Percentiles rank a stretch among this genome's conserved stretches.
Evolutionary conservation across 2,113 vertebrate genomes (phyloP).

Genomic region (Orcinus orca): DNA sequence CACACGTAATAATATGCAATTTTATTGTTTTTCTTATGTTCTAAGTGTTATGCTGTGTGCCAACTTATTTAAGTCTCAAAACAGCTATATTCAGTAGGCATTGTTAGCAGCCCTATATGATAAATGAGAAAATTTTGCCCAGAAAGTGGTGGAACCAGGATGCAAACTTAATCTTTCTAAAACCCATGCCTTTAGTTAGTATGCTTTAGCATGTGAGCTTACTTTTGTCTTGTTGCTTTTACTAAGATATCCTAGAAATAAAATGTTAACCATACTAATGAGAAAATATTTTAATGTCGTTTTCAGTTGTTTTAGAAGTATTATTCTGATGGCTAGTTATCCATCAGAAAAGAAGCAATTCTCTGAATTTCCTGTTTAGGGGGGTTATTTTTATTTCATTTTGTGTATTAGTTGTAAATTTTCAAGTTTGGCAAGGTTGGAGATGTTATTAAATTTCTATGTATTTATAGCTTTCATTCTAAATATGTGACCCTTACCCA

Average conservation of each 20-base stretch:
- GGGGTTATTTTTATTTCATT: neutral
- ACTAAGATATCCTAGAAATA: neutral
- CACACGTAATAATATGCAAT: neutral
- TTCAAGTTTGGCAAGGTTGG: neutral
- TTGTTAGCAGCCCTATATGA: neutral
- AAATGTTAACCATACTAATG: neutral
- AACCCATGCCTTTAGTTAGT: neutral
- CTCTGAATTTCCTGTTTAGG: neutral
- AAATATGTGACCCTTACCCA: neutral
- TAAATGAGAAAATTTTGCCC: neutral
- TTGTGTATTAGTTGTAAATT: neutral
- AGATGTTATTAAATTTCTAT: neutral
- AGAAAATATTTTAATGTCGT: neutral
- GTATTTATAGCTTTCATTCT: neutral
- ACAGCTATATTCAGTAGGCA: neutral
- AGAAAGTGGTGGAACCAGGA: neutral
- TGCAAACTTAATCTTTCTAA: neutral
- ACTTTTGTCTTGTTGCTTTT: neutral
- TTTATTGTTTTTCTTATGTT: neutral
- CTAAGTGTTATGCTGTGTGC: neutral
- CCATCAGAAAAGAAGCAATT: neutral
- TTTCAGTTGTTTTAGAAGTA: neutral
- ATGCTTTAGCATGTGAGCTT: neutral
- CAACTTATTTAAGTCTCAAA: slow-evolving; percentile 26
- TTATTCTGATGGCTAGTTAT: neutral